Conservation (phyloP, 2,888 invertebrate species). For the Stratiomys singularior region DNA sequence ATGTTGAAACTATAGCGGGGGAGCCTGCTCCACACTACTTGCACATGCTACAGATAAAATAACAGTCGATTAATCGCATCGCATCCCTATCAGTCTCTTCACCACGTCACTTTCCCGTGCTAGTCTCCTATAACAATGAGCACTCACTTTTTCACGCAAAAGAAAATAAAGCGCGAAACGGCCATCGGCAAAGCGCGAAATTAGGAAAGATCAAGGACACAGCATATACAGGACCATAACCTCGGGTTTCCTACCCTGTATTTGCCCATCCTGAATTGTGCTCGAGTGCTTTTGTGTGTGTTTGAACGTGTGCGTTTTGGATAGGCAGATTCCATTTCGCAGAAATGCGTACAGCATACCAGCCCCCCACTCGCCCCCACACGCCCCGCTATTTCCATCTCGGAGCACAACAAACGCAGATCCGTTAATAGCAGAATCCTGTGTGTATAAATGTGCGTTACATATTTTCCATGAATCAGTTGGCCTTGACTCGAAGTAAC, state of each 20-base stretch:
- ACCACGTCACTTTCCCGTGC: too few species aligned
- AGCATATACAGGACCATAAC: constrained; percentile 47
- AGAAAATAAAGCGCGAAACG: constrained; percentile 7
- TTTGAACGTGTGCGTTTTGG: neutral
- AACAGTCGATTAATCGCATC: neutral
- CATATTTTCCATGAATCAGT: constrained; percentile 46
- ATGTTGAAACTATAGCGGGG: neutral
- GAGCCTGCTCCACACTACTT: neutral
- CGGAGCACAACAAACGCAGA: neutral
- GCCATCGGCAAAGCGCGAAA: constrained; percentile 19
- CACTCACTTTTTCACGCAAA: constrained; percentile 11
- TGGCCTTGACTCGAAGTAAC: constrained; percentile 54
- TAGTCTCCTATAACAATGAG: too few species aligned
- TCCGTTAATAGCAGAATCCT: neutral
- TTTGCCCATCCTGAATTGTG: constrained; percentile 11
- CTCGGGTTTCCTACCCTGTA: constrained; percentile 41
- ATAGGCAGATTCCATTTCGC: neutral
- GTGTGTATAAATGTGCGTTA: constrained; percentile 27
- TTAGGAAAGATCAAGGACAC: constrained; percentile 52
- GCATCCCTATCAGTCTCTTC: neutral
- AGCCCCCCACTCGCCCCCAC: neutral
- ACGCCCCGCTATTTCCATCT: neutral
- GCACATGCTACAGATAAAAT: neutral
- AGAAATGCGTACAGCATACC: neutral
- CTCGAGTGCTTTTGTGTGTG: neutral